phyloP scores from a whole-genome alignment of 2,888 invertebrate species.

The Cheilosia urbana region DNA sequence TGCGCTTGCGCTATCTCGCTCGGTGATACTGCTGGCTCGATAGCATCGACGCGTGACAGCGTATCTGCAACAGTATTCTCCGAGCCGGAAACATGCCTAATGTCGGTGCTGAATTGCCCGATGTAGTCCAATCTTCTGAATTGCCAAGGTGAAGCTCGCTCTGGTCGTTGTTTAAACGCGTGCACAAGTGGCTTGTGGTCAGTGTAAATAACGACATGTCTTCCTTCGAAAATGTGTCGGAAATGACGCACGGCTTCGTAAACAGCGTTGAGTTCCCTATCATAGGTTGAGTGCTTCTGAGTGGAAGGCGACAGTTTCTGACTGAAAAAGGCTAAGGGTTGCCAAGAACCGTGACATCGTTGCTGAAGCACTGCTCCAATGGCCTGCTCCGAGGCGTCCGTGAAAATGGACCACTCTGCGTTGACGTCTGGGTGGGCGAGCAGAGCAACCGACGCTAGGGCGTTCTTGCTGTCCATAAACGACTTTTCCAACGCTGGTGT shows the following conservation, averaged over 20 bases:
- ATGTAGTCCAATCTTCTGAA: too few relatives aligned
- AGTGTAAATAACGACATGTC: constrained; percentile 14
- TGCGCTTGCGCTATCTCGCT: neutral
- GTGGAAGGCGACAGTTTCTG: constrained; percentile 21
- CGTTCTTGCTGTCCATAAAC: too few relatives aligned
- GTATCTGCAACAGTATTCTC: neutral
- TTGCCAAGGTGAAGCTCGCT: too few relatives aligned
- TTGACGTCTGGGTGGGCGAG: constrained; percentile 16
- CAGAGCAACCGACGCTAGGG: neutral
- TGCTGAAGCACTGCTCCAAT: constrained; percentile 30
- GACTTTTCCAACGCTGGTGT: too few relatives aligned
- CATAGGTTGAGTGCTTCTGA: too few relatives aligned
- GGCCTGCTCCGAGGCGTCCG: constrained; percentile 35
- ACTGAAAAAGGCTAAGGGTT: neutral
- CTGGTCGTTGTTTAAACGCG: too few relatives aligned
- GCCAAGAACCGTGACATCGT: constrained; percentile 11
- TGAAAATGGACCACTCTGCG: constrained; percentile 41
- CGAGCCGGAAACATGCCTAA: constrained; percentile 21
- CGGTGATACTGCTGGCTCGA: too few relatives aligned
- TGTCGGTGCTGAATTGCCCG: constrained; percentile 7
- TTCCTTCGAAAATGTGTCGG: constrained; percentile 29
- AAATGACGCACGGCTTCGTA: too few relatives aligned
- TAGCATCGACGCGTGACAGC: too few relatives aligned
- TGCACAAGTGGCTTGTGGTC: constrained; percentile 12
- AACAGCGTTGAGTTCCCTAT: too few relatives aligned